phyloP scores from a whole-genome alignment of 2,888 invertebrate species.

The Aricia artaxerxes region DNA sequence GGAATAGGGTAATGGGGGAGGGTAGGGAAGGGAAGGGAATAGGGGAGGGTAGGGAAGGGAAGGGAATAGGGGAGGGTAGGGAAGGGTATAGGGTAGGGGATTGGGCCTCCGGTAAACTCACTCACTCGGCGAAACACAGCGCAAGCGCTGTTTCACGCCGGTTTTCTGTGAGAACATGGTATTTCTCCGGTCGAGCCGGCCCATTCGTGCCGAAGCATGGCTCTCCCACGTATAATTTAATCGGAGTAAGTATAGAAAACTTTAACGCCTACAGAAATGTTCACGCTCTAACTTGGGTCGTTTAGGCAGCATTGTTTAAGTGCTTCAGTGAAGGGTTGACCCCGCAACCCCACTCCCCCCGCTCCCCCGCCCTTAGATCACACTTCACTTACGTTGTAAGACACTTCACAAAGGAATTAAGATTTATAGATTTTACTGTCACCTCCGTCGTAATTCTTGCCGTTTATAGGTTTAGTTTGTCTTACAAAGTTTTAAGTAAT shows the following conservation, averaged over 20 bases:
- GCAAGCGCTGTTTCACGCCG: no score
- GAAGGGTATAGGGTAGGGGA: no score
- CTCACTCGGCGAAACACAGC: no score
- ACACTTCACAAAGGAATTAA: slow-evolving; percentile 9
- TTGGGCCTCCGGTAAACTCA: no score
- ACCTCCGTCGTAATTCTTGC: not conserved
- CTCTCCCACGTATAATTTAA: not conserved
- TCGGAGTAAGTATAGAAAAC: not conserved
- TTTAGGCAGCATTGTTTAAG: not conserved
- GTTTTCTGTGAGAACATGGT: no score
- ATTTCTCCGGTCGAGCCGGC: no score
- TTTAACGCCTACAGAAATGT: not conserved
- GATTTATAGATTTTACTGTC: slow-evolving; percentile 11
- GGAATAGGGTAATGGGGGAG: no score
- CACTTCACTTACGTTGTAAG: slow-evolving; percentile 14
- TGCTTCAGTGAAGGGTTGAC: slow-evolving; percentile 6
- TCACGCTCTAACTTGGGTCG: not conserved
- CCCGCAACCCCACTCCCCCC: not conserved
- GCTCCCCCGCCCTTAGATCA: slow-evolving; percentile 4
- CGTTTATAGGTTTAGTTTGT: not conserved
- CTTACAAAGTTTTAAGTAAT: not conserved
- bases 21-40: no score
- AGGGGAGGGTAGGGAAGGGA: no score
- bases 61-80: no score
- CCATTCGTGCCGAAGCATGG: no score